phyloP scores from a whole-genome alignment of 2,113 vertebrate genomes.

The Alligator mississippiensis region DNA sequence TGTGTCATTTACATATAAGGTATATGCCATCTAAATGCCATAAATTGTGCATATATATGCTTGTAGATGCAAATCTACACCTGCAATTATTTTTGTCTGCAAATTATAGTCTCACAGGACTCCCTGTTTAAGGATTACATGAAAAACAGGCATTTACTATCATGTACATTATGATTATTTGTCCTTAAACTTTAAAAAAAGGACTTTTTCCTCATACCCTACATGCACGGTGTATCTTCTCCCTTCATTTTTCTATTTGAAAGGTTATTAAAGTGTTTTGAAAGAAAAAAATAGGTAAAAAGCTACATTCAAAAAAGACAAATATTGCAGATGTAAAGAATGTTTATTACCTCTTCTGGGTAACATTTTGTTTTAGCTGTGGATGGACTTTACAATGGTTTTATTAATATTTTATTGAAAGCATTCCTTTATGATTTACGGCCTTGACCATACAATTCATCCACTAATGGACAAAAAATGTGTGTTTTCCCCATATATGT shows the following conservation, averaged over 20 bases:
- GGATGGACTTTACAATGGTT: neutral
- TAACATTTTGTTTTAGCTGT: neutral
- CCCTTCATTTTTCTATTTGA: neutral
- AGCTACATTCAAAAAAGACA: neutral
- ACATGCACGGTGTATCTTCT: neutral
- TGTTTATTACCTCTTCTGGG: neutral
- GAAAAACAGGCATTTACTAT: neutral
- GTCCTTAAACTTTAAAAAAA: neutral
- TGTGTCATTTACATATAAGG: neutral
- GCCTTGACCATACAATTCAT: neutral
- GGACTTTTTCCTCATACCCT: neutral
- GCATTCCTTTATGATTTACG: neutral
- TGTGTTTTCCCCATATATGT: neutral
- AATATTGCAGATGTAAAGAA: neutral
- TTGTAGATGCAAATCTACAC: neutral
- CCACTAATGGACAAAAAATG: neutral
- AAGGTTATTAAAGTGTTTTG: conserved; percentile 24
- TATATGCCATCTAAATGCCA: neutral
- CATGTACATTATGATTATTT: neutral
- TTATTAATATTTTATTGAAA: conserved; percentile 9
- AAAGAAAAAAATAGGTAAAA: neutral
- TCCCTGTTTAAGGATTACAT: neutral
- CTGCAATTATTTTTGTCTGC: neutral
- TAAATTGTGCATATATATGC: neutral
- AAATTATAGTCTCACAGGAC: neutral